Evolutionary conservation across 37 sponge, comb jelly and placozoan species (phyloP).

Genomic region (Chondrosia reniformis): DNA sequence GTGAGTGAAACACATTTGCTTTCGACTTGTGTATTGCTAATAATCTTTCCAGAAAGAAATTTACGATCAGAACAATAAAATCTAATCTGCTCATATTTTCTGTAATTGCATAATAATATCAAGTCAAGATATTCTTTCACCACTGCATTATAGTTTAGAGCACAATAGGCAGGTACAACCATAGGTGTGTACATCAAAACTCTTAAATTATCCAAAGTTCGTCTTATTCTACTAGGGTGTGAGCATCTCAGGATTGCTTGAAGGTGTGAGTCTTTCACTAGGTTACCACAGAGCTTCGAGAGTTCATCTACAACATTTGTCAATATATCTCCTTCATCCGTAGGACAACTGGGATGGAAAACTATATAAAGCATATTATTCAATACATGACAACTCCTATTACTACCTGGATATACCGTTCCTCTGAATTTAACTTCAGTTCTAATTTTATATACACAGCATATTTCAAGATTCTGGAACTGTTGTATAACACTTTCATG

Average conservation of each 20-base stretch:
- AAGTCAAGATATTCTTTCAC: not conserved
- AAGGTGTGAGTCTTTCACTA: not conserved
- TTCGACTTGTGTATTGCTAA: no score
- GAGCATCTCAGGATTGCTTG: not conserved
- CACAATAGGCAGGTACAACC: no score
- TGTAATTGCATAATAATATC: not conserved
- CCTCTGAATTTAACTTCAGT: not conserved
- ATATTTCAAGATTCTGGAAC: not conserved
- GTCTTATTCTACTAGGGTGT: not conserved
- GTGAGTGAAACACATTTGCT: no score
- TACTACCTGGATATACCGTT: not conserved
- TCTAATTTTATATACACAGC: not conserved
- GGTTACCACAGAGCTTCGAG: no score
- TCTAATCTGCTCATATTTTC: not conserved
- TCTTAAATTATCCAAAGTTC: slow-evolving; percentile 1
- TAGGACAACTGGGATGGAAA: slow-evolving; percentile 1
- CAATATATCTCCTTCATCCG: not conserved
- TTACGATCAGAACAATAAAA: not conserved
- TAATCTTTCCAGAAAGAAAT: no score
- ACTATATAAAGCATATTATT: not conserved
- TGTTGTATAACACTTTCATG: no score
- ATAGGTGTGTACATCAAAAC: not conserved
- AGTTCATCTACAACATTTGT: no score
- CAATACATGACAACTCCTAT: no score
- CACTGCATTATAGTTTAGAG: not conserved